Evolutionary conservation across 2,888 invertebrate genomes (phyloP), one percentile per base, ranked within the genome.

Genomic region (Strigamia transsilvanica): DNA sequence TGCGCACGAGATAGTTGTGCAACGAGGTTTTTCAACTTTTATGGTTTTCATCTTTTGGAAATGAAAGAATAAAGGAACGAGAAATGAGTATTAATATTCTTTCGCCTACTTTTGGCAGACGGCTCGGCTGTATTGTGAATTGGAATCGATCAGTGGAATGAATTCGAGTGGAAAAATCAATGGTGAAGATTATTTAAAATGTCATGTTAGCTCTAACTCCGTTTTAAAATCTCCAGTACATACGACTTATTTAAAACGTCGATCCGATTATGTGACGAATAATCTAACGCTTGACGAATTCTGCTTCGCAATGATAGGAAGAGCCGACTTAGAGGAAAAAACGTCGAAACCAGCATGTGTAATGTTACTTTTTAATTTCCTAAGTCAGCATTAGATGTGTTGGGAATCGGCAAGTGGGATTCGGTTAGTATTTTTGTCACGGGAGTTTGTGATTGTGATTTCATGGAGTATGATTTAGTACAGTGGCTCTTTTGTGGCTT

Each of bases 301-400:
- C 73, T 73, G 73, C 73, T 73, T 73, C 15, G 73, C 73, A 73
- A 21, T 73, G 73, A 32, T 73, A 73, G 73, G 73, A 73, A 73
- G 73, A 73, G 21, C 73, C 21, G 73, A 73, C 12, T 27, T 13
- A 46, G 0, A 3, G n/a, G 5, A n/a, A 46, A 46, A 46, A n/a
- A 5, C n/a, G n/a, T 13, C 2, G 3, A 46, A 46, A 46, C 9
- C 46, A 13, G 12, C 46, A 15, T 13, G 46, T 15, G n/a, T 46
- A 38, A 38, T 38, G 38, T 38, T 38, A 38, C 2, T 38, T 38
- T 38, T 38, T 38, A 38, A 38, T 38, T 38, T 38, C 38, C 38
- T 38, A 38, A 38, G 38, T 38, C 38, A 38, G 46, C 12, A 12
- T 46, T 13, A 46, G 13, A n/a, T 46, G 46, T 46, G 46, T n/a